Evolutionary conservation across 2,888 invertebrate genomes (phyloP), one percentile per base, ranked within the genome.

Genomic region (Vandiemenella viatica): DNA sequence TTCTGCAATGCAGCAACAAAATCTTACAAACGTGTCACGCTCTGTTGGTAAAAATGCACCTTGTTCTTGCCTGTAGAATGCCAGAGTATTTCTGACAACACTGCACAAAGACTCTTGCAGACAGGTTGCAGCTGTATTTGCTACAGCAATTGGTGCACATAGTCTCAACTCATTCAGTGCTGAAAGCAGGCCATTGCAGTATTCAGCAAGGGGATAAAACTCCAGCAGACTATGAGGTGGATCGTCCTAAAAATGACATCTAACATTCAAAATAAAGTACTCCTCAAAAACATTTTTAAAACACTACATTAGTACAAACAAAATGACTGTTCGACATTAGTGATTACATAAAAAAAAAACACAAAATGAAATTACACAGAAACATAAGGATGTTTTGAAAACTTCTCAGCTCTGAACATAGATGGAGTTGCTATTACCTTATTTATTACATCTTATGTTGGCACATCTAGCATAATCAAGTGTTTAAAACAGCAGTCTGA

Each of bases 131-230:
- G 90, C 76, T 59, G 77, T 76, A 55, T 76, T 74, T 0, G 83
- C 80, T 45, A 86, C 70, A 49, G 86, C 82, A 44, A 90, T 71
- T 0, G 93, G 91, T 1, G 89, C 80, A 60, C 90, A 91, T 5
- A 88, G 72, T 57, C 91, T 74, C 50, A 93, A 70, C 52, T 86
- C 83, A 64, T 95, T 95, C 43, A 95, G 74, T 17, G 82, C 78
- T 22, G 75, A 76, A 56, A 93, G 69, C 55, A 92, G 68, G 43
- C 85, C 82, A 68, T 95, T 95, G 61, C 89, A 86, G 63, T 87
- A 87, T 59, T 86, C 83, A 0, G 92, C 93, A 53, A 95, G 67
- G 0, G 93, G 92, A 64, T 84, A 83, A 63, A 87, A 93, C 63
- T 92, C 89, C 22, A 92, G 67, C 46, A 95, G 69, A 46, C 77